Percentiles rank a stretch among this genome's conserved stretches.
Conservation (phyloP, 2,113 vertebrate genomes). For the Sebastes fasciatus region DNA sequence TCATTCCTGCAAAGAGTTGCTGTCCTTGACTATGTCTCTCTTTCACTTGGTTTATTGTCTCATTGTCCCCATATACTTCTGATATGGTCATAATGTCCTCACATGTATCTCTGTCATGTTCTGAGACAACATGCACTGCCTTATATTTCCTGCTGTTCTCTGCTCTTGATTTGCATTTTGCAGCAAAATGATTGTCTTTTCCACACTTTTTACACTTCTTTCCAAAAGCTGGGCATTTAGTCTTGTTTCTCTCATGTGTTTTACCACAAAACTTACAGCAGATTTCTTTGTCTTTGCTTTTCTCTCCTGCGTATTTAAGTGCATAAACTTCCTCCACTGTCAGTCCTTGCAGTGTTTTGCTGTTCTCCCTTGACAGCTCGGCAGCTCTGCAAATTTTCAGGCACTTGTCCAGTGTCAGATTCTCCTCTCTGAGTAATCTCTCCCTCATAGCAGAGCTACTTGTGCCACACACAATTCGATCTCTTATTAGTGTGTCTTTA, state of each 20-base stretch:
- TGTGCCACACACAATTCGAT: too few species aligned
- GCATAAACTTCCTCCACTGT: conserved; percentile 13
- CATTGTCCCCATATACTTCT: not conserved
- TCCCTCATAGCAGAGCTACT: not conserved
- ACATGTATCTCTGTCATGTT: not conserved
- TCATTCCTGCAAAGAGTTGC: conserved; percentile 3
- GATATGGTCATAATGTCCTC: not conserved
- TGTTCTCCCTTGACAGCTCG: conserved; percentile 19
- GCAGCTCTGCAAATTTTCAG: conserved; percentile 20
- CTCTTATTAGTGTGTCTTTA: too few species aligned
- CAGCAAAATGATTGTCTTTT: conserved; percentile 33
- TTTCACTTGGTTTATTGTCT: conserved; percentile 3
- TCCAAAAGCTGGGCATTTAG: not conserved
- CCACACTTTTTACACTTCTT: conserved; percentile 46
- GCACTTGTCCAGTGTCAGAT: conserved; percentile 22
- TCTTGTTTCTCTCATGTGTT: conserved; percentile 17
- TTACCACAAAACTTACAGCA: conserved; percentile 39
- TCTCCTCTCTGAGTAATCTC: conserved; percentile 6
- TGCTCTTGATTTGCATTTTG: conserved; percentile 2
- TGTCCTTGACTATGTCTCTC: not conserved
- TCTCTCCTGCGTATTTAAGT: not conserved
- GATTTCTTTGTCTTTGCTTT: not conserved
- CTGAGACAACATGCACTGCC: not conserved
- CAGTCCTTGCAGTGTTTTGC: conserved; percentile 9
- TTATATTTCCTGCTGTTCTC: not conserved